These are phyloP conservation scores for Callopanchax toddi DNA, from an alignment of 2,113 vertebrate species.

Conservation along the genomic window DNA sequence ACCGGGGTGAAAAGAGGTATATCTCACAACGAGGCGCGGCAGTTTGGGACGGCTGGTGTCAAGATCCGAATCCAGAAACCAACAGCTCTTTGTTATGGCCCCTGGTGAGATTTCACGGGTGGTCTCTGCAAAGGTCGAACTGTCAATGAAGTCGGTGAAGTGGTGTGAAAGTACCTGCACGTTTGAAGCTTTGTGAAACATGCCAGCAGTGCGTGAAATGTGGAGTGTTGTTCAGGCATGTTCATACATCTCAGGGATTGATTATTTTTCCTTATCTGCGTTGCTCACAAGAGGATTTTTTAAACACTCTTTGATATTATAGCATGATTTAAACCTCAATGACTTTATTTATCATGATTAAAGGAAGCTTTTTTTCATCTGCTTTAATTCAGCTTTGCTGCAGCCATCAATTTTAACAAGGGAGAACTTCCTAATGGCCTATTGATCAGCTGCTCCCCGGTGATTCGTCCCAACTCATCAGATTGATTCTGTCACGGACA, in stretches of 20 bases:
- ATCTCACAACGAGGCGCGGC: conserved; percentile 60
- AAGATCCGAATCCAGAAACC: conserved; percentile 50
- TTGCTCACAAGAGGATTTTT: neutral
- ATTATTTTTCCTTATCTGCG: neutral
- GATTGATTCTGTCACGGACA: conserved; percentile 67
- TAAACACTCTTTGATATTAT: neutral
- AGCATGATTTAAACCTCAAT: conserved; percentile 28
- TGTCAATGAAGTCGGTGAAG: conserved; percentile 24
- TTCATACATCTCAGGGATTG: neutral
- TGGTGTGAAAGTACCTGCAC: conserved; percentile 13
- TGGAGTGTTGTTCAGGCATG: neutral
- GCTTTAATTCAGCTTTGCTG: conserved; percentile 38
- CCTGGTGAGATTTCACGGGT: conserved; percentile 27
- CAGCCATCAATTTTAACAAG: conserved; percentile 47
- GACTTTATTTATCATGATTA: conserved; percentile 33
- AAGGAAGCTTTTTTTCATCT: conserved; percentile 34
- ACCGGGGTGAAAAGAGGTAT: conserved; percentile 62
- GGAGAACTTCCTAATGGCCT: conserved; percentile 55
- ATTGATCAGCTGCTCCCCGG: conserved; percentile 63
- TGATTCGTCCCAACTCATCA: conserved; percentile 52
- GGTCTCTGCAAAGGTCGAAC: conserved; percentile 22
- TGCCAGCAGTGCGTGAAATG: neutral
- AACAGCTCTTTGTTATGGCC: conserved; percentile 37
- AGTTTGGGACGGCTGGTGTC: conserved; percentile 47
- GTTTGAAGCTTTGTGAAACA: conserved; percentile 27